A percentile compares a stretch with the other conserved stretches of the same genome.
Conservation (phyloP, 2,888 invertebrate genomes). For the Neelides folsomi region DNA sequence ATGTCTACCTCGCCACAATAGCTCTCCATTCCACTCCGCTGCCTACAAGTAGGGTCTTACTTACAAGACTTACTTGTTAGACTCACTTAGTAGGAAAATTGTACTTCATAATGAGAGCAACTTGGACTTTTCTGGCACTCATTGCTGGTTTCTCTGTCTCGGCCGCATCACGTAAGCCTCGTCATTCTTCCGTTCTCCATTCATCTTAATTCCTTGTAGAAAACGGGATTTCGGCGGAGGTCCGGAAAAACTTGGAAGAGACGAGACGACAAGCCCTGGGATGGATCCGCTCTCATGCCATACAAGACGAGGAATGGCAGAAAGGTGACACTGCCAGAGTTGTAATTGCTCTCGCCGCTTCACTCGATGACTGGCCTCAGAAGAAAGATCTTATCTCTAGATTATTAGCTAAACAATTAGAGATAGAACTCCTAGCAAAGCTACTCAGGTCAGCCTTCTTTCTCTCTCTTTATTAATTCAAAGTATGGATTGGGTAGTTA, state of each 20-base stretch:
- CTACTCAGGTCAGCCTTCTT: conserved; percentile 54
- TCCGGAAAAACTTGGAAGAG: conserved; percentile 19
- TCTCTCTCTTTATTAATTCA: not conserved
- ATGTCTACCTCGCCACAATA: too few relatives aligned
- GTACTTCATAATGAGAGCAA: too few relatives aligned
- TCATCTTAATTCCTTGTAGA: not conserved
- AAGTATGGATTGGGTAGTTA: not conserved
- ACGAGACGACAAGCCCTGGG: conserved; percentile 49
- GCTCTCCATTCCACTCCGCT: too few relatives aligned
- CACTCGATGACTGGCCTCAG: conserved; percentile 37
- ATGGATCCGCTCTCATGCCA: conserved; percentile 51
- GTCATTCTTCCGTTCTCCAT: too few relatives aligned
- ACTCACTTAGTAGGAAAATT: too few relatives aligned
- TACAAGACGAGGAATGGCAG: conserved; percentile 49
- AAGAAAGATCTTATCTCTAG: conserved; percentile 54
- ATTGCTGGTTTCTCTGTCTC: too few relatives aligned
- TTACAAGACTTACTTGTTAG: too few relatives aligned
- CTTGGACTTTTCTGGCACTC: too few relatives aligned
- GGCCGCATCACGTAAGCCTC: too few relatives aligned
- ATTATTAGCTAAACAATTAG: conserved; percentile 72
- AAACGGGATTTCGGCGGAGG: conserved; percentile 4
- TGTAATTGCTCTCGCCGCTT: conserved; percentile 57
- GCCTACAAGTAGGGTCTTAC: too few relatives aligned
- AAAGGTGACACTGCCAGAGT: conserved; percentile 71
- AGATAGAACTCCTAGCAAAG: conserved; percentile 68